Percentiles rank a stretch among this genome's conserved stretches.
phyloP scores from a whole-genome alignment of 2,113 vertebrate species.

The Charadrius vociferus region DNA sequence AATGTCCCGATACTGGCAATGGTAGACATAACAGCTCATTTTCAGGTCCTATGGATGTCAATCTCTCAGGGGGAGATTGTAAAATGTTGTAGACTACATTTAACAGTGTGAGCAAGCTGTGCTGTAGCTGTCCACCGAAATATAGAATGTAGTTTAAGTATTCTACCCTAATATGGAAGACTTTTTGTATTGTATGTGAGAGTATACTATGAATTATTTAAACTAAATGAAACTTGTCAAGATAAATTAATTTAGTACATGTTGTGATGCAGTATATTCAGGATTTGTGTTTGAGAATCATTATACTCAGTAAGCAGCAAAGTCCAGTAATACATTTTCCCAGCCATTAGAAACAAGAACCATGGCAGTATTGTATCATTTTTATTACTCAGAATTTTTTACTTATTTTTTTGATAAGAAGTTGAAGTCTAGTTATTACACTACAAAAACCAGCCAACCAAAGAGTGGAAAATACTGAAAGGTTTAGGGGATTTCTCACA shows the following conservation, averaged over 20 bases:
- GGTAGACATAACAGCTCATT: not conserved
- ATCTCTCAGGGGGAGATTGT: not conserved
- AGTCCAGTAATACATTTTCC: constrained; percentile 7
- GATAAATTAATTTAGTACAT: constrained; percentile 51
- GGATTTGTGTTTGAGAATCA: constrained; percentile 34
- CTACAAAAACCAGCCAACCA: not conserved
- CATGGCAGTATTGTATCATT: not conserved
- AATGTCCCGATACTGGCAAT: not conserved
- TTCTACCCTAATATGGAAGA: too few species aligned
- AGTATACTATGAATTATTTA: constrained; percentile 62
- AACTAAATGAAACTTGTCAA: constrained; percentile 24
- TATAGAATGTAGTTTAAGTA: too few species aligned
- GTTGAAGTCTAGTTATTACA: not conserved
- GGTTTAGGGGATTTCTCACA: not conserved
- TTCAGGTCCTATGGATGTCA: not conserved
- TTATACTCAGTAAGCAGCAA: too few species aligned
- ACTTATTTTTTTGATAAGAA: not conserved
- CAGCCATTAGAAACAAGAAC: not conserved
- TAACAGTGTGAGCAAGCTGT: too few species aligned
- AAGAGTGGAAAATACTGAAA: not conserved
- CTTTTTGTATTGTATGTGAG: too few species aligned
- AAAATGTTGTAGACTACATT: too few species aligned
- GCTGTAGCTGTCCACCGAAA: too few species aligned
- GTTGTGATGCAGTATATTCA: constrained; percentile 22
- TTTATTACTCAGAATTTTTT: not conserved